These are phyloP conservation scores for Gopherus evgoodei DNA, from an alignment of 2,113 vertebrate species.

Conservation along the genomic window DNA sequence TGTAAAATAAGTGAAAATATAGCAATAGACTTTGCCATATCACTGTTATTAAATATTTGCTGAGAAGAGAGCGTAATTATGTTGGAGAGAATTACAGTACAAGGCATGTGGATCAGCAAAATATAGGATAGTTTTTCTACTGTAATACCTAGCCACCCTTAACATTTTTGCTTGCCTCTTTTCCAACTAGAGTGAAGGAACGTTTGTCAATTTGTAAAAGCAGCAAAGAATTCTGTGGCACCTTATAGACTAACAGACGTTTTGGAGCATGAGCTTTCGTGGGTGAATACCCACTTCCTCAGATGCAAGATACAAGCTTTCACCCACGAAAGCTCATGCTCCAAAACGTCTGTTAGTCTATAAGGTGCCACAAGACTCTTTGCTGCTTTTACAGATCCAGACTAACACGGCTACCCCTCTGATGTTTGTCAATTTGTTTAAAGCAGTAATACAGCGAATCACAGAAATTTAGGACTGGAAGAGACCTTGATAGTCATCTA, in stretches of 20 bases:
- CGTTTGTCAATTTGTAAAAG: not conserved
- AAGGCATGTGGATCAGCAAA: not conserved
- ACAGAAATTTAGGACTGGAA: not conserved
- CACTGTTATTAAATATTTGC: not conserved
- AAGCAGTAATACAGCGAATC: not conserved
- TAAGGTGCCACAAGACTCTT: too few species aligned
- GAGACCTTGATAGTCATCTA: not conserved
- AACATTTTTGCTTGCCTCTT: not conserved
- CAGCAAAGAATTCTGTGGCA: too few species aligned
- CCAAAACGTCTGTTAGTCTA: too few species aligned
- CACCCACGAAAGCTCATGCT: too few species aligned
- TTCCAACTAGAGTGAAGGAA: not conserved
- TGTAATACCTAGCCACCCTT: not conserved
- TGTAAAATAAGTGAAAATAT: not conserved
- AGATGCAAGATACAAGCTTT: too few species aligned
- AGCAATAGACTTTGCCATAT: fast-evolving
- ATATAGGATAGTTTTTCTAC: not conserved
- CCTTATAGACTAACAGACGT: too few species aligned
- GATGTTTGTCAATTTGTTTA: not conserved
- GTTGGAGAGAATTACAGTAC: fast-evolving
- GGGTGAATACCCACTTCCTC: too few species aligned
- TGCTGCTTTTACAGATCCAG: too few species aligned
- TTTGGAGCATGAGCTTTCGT: too few species aligned
- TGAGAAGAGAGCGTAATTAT: not conserved
- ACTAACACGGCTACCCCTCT: too few species aligned